Evolutionary conservation across 1,140 invertebrate genomes (phyloP).

Genomic region (Halyomorpha halys): DNA sequence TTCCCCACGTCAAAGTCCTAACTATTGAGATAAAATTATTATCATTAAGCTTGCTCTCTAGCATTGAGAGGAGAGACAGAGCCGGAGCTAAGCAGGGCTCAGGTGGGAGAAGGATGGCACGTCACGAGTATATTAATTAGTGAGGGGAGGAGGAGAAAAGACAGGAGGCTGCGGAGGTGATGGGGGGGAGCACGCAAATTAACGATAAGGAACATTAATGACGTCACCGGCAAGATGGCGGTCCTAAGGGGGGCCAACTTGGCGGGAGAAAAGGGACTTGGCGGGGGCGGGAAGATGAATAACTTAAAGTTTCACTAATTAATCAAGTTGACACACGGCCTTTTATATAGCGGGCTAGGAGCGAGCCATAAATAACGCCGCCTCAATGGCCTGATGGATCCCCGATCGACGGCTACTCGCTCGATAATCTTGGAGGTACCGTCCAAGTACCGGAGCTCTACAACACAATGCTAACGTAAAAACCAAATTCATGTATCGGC

Average conservation of each 20-base stretch:
- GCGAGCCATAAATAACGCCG: no score
- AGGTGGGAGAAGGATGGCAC: background rate
- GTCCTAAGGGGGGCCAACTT: background rate
- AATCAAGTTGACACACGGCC: constrained; percentile 20
- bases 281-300: constrained; percentile 17
- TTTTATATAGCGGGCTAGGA: constrained; percentile 10
- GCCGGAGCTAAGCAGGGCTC: no score
- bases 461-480: no score
- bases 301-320: constrained; percentile 22
- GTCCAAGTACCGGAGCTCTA: no score
- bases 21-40: no score
- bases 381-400: no score
- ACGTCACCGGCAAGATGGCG: constrained; percentile 14
- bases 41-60: no score
- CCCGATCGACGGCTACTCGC: no score
- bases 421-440: no score
- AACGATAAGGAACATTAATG: constrained; percentile 21
- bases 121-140: constrained; percentile 20
- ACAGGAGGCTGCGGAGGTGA: background rate
- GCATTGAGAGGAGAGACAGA: no score
- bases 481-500: no score
- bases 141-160: constrained; percentile 1
- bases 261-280: constrained; percentile 2
- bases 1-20: no score
- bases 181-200: constrained; percentile 12